Percentiles rank a stretch among this genome's conserved stretches.
These are phyloP conservation scores for Formica aserva DNA, from an alignment of 2,888 invertebrate genomes.

Conservation along the genomic window DNA sequence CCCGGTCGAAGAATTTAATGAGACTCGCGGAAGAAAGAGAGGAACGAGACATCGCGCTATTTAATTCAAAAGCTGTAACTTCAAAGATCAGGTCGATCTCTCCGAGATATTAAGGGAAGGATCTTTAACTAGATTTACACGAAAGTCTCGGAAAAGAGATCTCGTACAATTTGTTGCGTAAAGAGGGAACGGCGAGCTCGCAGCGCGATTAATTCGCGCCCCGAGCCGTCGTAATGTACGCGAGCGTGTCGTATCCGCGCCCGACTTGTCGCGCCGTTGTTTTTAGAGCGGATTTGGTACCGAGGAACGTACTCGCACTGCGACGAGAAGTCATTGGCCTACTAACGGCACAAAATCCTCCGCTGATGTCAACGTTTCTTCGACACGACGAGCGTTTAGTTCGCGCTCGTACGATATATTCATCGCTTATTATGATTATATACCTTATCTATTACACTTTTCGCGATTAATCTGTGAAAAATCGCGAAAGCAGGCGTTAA, in stretches of 20 bases:
- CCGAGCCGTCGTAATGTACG: conserved; percentile 1
- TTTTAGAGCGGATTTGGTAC: conserved; percentile 29
- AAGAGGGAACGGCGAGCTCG: background rate
- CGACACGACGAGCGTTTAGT: conserved; percentile 49
- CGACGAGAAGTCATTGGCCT: conserved; percentile 46
- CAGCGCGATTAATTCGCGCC: background rate
- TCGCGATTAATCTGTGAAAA: background rate
- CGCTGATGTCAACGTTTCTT: conserved; percentile 69
- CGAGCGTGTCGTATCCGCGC: background rate
- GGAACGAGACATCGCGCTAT: background rate
- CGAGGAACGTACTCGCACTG: conserved; percentile 26
- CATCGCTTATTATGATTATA: background rate
- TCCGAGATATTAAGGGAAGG: background rate
- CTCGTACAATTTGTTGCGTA: background rate
- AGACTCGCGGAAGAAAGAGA: background rate
- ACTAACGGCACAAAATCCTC: conserved; percentile 58
- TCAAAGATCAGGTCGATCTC: background rate
- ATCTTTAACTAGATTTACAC: background rate
- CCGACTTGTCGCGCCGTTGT: conserved; percentile 14
- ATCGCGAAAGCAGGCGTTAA: background rate
- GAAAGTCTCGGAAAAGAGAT: background rate
- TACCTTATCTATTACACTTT: background rate
- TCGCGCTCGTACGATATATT: conserved; percentile 10
- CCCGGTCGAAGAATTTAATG: background rate
- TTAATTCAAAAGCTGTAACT: background rate